phyloP scores from a whole-genome alignment of 2,888 invertebrate genomes.

The Mesodorylaimus sp. region DNA sequence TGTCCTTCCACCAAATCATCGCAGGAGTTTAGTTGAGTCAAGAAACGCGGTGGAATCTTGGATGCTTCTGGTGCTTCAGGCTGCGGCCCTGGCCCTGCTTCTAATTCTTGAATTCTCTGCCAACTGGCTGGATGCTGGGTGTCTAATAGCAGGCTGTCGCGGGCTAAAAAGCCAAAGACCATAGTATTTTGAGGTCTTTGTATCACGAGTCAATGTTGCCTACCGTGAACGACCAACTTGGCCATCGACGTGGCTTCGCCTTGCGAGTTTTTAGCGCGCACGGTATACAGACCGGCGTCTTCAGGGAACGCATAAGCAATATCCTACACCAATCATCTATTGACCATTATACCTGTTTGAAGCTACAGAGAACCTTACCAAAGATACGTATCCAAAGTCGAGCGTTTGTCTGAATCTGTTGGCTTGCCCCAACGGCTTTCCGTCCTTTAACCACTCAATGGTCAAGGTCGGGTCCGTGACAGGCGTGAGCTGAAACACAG shows the following conservation, averaged over 20 bases:
- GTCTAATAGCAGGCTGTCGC: conserved; percentile 52
- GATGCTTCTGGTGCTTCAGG: conserved; percentile 45
- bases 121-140: conserved; percentile 78
- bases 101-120: conserved; percentile 68
- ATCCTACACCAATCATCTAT: too few relatives aligned
- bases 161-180: conserved; percentile 10
- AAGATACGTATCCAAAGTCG: conserved; percentile 76
- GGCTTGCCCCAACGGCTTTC: conserved; percentile 21
- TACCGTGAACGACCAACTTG: conserved; percentile 17
- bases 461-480: conserved; percentile 69
- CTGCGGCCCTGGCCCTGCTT: conserved; percentile 38
- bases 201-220: too few relatives aligned
- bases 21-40: conserved; percentile 62
- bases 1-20: conserved; percentile 75
- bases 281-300: conserved; percentile 76
- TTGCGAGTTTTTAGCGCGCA: conserved; percentile 29
- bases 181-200: too few relatives aligned
- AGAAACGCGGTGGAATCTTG: conserved; percentile 56
- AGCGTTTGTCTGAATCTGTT: conserved; percentile 22
- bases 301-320: conserved; percentile 66
- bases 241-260: conserved; percentile 19
- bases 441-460: conserved; percentile 58
- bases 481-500: too few relatives aligned
- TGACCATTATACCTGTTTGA: too few relatives aligned
- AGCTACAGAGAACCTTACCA: too few relatives aligned